Percentiles rank a stretch among this genome's conserved stretches.
Evolutionary conservation across 2,113 vertebrate species (phyloP).

Genomic region (Hystrix brachyura): DNA sequence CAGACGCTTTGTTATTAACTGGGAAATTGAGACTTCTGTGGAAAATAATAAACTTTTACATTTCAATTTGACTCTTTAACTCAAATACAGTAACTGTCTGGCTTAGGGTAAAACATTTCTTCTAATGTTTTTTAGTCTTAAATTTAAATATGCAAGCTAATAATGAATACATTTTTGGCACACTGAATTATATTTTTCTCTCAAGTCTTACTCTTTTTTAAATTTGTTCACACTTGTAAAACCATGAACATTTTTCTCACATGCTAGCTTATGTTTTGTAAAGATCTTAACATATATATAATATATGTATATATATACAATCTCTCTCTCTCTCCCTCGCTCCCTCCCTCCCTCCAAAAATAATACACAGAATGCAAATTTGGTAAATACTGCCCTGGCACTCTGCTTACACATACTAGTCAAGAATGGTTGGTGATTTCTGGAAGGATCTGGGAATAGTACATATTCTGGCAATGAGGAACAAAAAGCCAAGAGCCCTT

Average conservation of each 20-base stretch:
- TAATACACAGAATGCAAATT: constrained; percentile 27
- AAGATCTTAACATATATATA: neutral
- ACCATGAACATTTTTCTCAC: neutral
- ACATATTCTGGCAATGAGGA: neutral
- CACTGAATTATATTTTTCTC: constrained; percentile 14
- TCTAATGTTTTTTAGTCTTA: constrained; percentile 53
- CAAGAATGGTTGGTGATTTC: neutral
- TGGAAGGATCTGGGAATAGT: neutral
- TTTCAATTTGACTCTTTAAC: constrained; percentile 72
- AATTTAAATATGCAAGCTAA: constrained; percentile 49
- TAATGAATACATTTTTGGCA: neutral
- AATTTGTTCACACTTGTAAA: constrained; percentile 63
- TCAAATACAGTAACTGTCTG: constrained; percentile 11
- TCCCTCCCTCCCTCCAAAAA: neutral
- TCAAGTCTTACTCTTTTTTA: constrained; percentile 8
- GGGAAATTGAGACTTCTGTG: constrained; percentile 69
- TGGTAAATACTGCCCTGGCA: neutral
- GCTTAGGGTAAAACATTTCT: constrained; percentile 65
- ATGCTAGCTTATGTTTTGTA: constrained; percentile 24
- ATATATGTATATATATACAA: neutral
- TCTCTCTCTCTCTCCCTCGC: neutral
- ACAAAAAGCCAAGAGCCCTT: neutral
- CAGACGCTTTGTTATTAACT: constrained; percentile 71
- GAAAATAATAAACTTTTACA: constrained; percentile 75
- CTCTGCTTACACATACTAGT: neutral